Base-by-base conservation (phyloP, 2,888 invertebrate species). In the Teleiodes luculella region DNA sequence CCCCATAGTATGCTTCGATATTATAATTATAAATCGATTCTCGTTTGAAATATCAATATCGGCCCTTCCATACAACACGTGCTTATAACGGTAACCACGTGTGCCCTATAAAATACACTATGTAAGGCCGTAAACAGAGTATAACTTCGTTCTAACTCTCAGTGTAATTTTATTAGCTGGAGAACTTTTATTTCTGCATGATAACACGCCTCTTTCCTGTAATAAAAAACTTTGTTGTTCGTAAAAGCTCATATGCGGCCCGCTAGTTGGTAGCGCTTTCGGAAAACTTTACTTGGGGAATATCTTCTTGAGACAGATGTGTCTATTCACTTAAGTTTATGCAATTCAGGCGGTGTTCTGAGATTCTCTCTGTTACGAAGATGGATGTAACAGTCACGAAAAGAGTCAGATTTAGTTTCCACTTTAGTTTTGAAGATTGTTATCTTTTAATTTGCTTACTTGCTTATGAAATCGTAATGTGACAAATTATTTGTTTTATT, bases 161-260 rank as follows among this genome's bases (percentile, higher is more conserved):
- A 20, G 36, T 20, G 43, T 54, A 54, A 54, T 55, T 50, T 51
- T 55, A 51, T 55, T 55, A 55, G 37, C 46, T 46, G 10, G n/a
- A 47, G 14, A 55, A 52, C 55, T 55, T 55, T 55, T 55, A 55
- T 51, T 47, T 31, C 51, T 46, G 51, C 51, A 55, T 52, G 33
- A 55, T 52, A 55, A 37, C 46, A 37, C 46, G 46, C 13, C 37
- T 51, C 35, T 47, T 30, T 36, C 46, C 51, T 37, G 51, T 24
- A 33, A 55, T 47, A 51, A 51, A 48, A 51, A 46, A 47, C 50
- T 54, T 47, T 48, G 48, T 48, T 48, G 48, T 48, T 48, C 48
- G 48, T 48, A 48, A 48, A 35, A 20, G 48, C 48, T 48, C 35
- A 48, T 48, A 35, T 48, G 48, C 35, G 48, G 48, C 35, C 24